These are phyloP conservation scores for Lymantria dispar DNA, from an alignment of 2,888 invertebrate genomes.

Conservation along the genomic window DNA sequence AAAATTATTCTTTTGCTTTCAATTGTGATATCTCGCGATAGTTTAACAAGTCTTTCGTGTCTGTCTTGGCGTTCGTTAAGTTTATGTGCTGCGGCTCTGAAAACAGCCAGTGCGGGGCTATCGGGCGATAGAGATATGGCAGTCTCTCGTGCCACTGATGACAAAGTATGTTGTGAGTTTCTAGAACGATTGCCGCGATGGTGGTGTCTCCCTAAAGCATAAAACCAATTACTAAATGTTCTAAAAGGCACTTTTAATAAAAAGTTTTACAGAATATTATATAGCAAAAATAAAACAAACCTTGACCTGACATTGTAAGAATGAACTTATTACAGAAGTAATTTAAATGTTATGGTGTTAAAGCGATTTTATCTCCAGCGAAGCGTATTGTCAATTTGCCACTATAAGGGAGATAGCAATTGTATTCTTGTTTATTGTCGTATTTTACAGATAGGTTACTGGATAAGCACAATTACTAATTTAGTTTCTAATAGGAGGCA, in stretches of 20 bases:
- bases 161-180: slow-evolving; percentile 41
- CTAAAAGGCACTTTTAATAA: not conserved
- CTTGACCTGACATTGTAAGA: slow-evolving; percentile 48
- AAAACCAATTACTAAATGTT: not conserved
- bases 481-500: too few relatives aligned
- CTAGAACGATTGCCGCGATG: slow-evolving; percentile 39
- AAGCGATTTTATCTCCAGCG: too few relatives aligned
- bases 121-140: slow-evolving; percentile 53
- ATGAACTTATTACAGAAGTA: too few relatives aligned
- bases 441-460: too few relatives aligned
- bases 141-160: slow-evolving; percentile 56
- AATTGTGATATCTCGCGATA: slow-evolving; percentile 92
- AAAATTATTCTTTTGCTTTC: slow-evolving; percentile 96
- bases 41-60: slow-evolving; percentile 91
- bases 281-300: slow-evolving; percentile 21
- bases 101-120: slow-evolving; percentile 83
- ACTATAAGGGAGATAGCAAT: too few relatives aligned
- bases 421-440: too few relatives aligned
- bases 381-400: too few relatives aligned
- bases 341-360: too few relatives aligned
- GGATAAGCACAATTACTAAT: too few relatives aligned
- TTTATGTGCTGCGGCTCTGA: slow-evolving; percentile 84
- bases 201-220: slow-evolving; percentile 43
- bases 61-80: slow-evolving; percentile 91
- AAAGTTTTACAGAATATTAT: not conserved